Conservation (phyloP, 2,797 vertebrate genomes). For the Malurus splendens region DNA sequence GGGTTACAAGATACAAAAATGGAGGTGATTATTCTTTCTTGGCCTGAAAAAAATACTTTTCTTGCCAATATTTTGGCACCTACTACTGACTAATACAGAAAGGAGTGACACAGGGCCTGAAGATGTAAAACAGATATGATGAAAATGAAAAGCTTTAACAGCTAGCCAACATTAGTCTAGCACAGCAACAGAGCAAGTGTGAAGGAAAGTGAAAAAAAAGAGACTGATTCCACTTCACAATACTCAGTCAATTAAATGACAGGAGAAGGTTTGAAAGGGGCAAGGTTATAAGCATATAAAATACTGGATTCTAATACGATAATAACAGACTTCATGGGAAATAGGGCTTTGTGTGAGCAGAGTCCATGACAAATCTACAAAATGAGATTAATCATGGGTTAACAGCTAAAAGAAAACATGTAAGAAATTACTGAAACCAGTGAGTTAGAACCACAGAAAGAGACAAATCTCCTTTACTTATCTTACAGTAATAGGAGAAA, state of each 20-base stretch:
- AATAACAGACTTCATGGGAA: background rate
- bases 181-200: background rate
- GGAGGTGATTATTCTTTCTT: background rate
- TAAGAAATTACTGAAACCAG: background rate
- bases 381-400: background rate
- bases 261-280: background rate
- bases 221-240: background rate
- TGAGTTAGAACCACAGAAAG: background rate
- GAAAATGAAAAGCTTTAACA: background rate
- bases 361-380: background rate
- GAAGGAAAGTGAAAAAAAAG: background rate
- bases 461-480: background rate
- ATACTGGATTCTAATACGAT: background rate
- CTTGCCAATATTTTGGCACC: conserved; percentile 33
- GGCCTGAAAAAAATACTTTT: conserved; percentile 10
- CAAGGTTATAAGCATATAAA: background rate
- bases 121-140: background rate
- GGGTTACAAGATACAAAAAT: background rate
- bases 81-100: conserved; percentile 38
- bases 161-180: background rate
- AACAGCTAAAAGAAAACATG: background rate
- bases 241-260: background rate
- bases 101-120: background rate
- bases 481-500: background rate
- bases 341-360: background rate